Base-by-base conservation (phyloP, 1,140 invertebrate genomes). In the Polypedilum vanderplanki region DNA sequence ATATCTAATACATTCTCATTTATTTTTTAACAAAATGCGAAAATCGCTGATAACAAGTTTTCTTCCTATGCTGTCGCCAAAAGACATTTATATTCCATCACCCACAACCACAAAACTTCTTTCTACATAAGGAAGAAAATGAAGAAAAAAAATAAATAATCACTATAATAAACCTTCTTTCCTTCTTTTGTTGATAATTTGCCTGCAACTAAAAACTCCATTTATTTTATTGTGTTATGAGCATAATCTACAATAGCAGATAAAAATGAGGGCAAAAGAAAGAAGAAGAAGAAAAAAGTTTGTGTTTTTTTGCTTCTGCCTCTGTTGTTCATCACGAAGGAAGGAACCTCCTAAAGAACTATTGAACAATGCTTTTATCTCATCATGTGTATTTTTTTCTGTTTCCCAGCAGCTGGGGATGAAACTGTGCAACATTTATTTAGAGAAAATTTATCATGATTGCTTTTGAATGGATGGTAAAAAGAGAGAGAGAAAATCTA, bases 221-320 rank as follows among this genome's bases (percentile, higher is more conserved):
- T 70, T 70, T 70, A 70, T 70, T 70, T 70, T 70, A 70, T 70
- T 70, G 18, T 70, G 7, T 70, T 57, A 57, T 4, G 46, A 57
- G 12, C 46, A 57, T 33, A 33, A 57, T 57, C 46, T 57, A 57
- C 46, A 46, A 46, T 15, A 9, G 15, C 41, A 57, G n/a, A 57
- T 12, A 57, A 57, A 57, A n/a, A 12, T n/a, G 46, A 57, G 12
- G 46, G n/a, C 9, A 12, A 57, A 12, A n/a, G n/a, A 57, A n/a
- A 57, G 12, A 33, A 57, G 41, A 46, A 8, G 41, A 46, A 46
- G 41, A 57, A n/a, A 33, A 57, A 57, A 57, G 46, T 57, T 15
- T 57, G 3, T 57, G n/a, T 15, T 57, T n/a, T 4, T n/a, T n/a
- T 57, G 10, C n/a, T 57, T 57, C n/a, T 57, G 9, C 10, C 10